phyloP scores from a whole-genome alignment of 1,140 invertebrate species.

The Doryteuthis pealeii region DNA sequence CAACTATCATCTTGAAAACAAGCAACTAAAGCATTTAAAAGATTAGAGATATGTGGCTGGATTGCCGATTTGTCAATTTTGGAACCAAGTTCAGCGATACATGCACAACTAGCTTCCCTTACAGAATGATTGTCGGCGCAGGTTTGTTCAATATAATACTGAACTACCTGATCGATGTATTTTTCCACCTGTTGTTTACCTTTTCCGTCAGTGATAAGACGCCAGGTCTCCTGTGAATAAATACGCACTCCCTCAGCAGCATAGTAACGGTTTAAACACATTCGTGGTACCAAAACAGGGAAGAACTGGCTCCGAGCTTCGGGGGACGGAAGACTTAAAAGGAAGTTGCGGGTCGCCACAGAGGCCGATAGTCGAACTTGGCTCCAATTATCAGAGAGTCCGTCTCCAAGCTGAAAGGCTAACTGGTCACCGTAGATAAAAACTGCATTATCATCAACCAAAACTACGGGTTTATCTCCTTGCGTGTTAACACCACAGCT shows the following conservation, averaged over 20 bases:
- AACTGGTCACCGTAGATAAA: slow-evolving; percentile 61
- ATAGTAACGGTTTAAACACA: slow-evolving; percentile 68
- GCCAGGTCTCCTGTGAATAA: slow-evolving; percentile 67
- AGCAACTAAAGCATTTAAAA: slow-evolving; percentile 61
- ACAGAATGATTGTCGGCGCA: slow-evolving; percentile 66
- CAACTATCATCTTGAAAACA: slow-evolving; percentile 67
- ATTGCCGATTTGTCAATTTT: slow-evolving; percentile 62
- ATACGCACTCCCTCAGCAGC: slow-evolving; percentile 66
- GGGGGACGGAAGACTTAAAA: slow-evolving; percentile 59
- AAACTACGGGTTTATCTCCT: slow-evolving; percentile 19
- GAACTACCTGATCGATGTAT: slow-evolving; percentile 61
- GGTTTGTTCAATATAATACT: slow-evolving; percentile 63
- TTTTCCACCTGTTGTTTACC: slow-evolving; percentile 64
- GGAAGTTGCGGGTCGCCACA: slow-evolving; percentile 64
- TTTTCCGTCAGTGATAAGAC: slow-evolving; percentile 59
- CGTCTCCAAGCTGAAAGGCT: slow-evolving; percentile 59
- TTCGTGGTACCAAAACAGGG: slow-evolving; percentile 62
- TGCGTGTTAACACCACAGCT: slow-evolving; percentile 51
- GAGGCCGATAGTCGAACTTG: slow-evolving; percentile 65
- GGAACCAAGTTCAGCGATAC: slow-evolving; percentile 65
- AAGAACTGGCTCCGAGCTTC: slow-evolving; percentile 61
- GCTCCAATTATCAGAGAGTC: slow-evolving; percentile 67
- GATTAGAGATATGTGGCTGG: slow-evolving; percentile 55
- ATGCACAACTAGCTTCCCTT: slow-evolving; percentile 66
- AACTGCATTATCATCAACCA: slow-evolving; percentile 57